Conservation (phyloP, 1,140 invertebrate species). For the Anadara kagoshimensis region DNA sequence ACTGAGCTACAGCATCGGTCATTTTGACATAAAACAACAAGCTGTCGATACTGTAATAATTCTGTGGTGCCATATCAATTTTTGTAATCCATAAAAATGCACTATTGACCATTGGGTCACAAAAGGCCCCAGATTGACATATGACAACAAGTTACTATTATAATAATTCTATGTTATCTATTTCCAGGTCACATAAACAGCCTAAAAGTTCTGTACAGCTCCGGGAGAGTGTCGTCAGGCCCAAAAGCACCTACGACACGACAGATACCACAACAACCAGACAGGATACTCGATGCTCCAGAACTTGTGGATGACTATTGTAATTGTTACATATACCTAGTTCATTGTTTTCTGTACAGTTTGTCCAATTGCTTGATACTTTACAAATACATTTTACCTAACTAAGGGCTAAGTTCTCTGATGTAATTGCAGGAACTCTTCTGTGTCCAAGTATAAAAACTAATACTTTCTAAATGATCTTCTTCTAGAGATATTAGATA, state of each 20-base stretch:
- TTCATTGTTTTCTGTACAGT: too few species aligned
- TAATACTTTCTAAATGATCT: too few species aligned
- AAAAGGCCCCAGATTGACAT: too few species aligned
- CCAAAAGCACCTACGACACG: constrained; percentile 78
- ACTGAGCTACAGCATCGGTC: too few species aligned
- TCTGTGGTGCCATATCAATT: too few species aligned
- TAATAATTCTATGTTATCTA: constrained; percentile 20
- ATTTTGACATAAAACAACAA: background rate
- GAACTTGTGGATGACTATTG: constrained; percentile 98
- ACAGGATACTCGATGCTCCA: constrained; percentile 97
- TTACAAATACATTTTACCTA: too few species aligned
- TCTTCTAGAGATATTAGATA: too few species aligned
- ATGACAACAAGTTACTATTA: background rate
- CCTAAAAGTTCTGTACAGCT: constrained; percentile 90
- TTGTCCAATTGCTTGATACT: too few species aligned
- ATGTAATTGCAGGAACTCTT: too few species aligned
- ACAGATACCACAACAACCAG: constrained; percentile 91
- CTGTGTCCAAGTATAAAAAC: too few species aligned
- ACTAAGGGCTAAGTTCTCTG: too few species aligned
- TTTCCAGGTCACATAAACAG: constrained; percentile 86
- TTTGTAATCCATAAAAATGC: background rate
- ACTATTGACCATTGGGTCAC: background rate
- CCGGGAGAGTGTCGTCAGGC: constrained; percentile 84
- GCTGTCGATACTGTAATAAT: too few species aligned
- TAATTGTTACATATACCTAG: constrained; percentile 75